phyloP scores from a whole-genome alignment of 2,888 invertebrate species.

The Ellobium chinense region DNA sequence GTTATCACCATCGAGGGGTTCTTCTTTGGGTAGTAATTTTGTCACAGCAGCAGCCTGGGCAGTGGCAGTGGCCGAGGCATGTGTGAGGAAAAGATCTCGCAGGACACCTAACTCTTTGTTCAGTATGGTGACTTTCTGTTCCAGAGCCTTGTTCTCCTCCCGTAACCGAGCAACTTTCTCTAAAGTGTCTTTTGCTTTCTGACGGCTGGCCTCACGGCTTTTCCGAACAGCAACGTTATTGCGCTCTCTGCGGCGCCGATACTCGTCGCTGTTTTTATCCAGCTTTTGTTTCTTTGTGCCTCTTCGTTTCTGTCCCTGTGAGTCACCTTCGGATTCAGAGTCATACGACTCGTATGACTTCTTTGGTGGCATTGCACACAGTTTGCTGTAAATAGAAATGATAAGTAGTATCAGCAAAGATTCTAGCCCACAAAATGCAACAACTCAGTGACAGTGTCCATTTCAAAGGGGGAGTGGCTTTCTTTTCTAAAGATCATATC shows the following conservation, averaged over 20 bases:
- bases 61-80: slow-evolving; percentile 62
- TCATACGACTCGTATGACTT: slow-evolving; percentile 45
- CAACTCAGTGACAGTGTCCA: too few relatives aligned
- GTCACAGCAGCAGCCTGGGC: slow-evolving; percentile 10
- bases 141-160: slow-evolving; percentile 93
- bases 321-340: slow-evolving; percentile 41
- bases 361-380: slow-evolving; percentile 35
- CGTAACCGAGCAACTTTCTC: slow-evolving; percentile 94
- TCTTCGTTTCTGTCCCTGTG: neutral
- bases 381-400: neutral
- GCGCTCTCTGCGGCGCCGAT: slow-evolving; percentile 92
- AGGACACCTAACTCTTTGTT: slow-evolving; percentile 90
- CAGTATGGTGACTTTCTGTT: slow-evolving; percentile 92
- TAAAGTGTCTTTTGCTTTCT: slow-evolving; percentile 95
- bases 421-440: too few relatives aligned
- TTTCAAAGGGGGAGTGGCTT: too few relatives aligned
- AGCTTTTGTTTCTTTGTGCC: slow-evolving; percentile 34
- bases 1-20: neutral
- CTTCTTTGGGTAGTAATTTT: neutral
- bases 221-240: slow-evolving; percentile 98
- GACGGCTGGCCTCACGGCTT: slow-evolving; percentile 96
- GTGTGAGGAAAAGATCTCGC: slow-evolving; percentile 82
- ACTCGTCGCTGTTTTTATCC: slow-evolving; percentile 86
- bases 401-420: too few relatives aligned
- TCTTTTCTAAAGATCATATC: too few relatives aligned